Base-by-base conservation (phyloP, 2,113 vertebrate genomes). In the Malurus alboscapulatus region DNA sequence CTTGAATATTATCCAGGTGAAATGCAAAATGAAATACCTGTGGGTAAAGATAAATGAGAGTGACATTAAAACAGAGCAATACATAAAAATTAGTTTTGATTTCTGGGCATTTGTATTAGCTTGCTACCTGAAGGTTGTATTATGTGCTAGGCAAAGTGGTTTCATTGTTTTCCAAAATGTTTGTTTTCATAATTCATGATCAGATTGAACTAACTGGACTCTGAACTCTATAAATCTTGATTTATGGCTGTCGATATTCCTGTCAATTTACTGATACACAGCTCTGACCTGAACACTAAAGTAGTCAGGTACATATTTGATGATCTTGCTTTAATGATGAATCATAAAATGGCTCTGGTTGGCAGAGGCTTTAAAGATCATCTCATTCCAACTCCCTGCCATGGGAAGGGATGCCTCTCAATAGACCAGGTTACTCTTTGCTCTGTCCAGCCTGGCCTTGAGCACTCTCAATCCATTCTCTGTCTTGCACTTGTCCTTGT, bases 131-230 rank as follows among this genome's bases (percentile, higher is more conserved):
- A 38, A 67, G 30, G 36, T 42, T 89, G 40, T 57, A 10, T 50
- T 82, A 16, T 62, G 34, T 61, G 12, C 63, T 65, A 84, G 93
- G n/a, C 61, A 87, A 91, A 61, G 77, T 42, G 63, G 67, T 74
- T 95, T 92, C 78, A 57, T 88, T 75, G 32, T 65, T 76, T 95
- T 87, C 36, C 18, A 61, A 58, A 83, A 92, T 92, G 57, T 82
- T 85, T 92, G 53, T 71, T 88, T 68, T 85, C 62, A 47, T 94
- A 96, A 96, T 96, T 97, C 78, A 96, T 95, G 53, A 44, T 71
- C 75, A 79, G 50, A 84, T 69, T 87, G 86, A 93, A 59, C 65
- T 86, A 76, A 54, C 57, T 93, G 91, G 75, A 74, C 58, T 92
- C 78, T 95, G 92, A 77, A 30, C 47, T 77, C 88, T n/a, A 36